Evolutionary conservation across 2,797 vertebrate genomes (phyloP).

Genomic region (Paratrypauchen microcephalus): DNA sequence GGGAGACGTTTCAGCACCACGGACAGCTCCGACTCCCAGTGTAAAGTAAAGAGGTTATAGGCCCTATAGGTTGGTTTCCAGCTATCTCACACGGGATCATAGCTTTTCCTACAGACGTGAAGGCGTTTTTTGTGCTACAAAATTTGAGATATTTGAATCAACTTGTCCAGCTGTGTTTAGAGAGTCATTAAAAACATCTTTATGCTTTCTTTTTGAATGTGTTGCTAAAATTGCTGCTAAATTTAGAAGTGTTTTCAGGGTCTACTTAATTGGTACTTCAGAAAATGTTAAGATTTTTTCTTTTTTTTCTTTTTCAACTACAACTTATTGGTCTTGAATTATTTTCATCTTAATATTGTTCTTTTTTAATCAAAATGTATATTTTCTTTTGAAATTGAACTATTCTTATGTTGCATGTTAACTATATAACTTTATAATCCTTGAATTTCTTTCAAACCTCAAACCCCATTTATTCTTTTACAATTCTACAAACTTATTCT

Average conservation of each 20-base stretch:
- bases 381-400: background rate
- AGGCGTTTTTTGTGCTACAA: background rate
- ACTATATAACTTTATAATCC: background rate
- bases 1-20: conserved; percentile 7
- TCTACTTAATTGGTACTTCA: background rate
- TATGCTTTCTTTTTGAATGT: background rate
- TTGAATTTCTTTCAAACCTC: background rate
- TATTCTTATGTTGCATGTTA: background rate
- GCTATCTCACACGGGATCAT: background rate
- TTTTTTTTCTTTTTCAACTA: too few relatives aligned
- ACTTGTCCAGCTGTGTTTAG: background rate
- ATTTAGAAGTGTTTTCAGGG: background rate
- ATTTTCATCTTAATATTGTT: background rate
- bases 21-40: background rate
- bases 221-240: background rate
- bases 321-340: background rate
- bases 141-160: background rate
- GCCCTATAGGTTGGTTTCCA: background rate
- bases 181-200: background rate
- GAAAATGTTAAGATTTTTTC: too few relatives aligned
- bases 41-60: background rate
- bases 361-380: background rate
- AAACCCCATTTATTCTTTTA: background rate
- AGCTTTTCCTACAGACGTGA: too few relatives aligned
- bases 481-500: background rate